These are phyloP conservation scores for Rhynchophorus ferrugineus DNA, from an alignment of 1,140 invertebrate genomes.

Conservation along the genomic window DNA sequence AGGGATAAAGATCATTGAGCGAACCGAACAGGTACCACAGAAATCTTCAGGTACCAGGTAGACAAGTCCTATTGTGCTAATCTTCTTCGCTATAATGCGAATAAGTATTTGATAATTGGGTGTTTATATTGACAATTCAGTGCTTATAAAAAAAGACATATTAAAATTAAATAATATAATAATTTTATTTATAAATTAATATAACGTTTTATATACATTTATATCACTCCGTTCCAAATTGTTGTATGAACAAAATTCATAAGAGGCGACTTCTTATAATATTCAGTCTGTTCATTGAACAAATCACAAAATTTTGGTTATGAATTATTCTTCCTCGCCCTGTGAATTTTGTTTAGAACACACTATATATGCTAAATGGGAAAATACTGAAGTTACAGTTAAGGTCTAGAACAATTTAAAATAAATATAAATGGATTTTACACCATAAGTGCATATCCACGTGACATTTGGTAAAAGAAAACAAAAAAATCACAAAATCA, in stretches of 20 bases:
- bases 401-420: conserved; percentile 17
- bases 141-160: background rate
- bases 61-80: conserved; percentile 13
- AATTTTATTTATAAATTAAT: conserved; percentile 25
- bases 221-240: conserved; percentile 8
- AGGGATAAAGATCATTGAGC: conserved; percentile 23
- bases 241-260: conserved; percentile 13
- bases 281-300: conserved; percentile 26
- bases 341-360: conserved; percentile 20
- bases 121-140: background rate
- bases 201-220: conserved; percentile 18
- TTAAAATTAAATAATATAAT: conserved; percentile 13
- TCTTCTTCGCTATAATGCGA: conserved; percentile 5
- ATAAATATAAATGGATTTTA: conserved; percentile 26
- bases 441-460: conserved; percentile 2
- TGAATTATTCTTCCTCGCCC: conserved; percentile 4
- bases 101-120: background rate
- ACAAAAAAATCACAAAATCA: conserved; percentile 18
- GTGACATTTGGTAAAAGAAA: conserved; percentile 5
- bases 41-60: conserved; percentile 12
- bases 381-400: conserved; percentile 18
- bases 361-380: conserved; percentile 17
- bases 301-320: conserved; percentile 18
- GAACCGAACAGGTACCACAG: conserved; percentile 19
- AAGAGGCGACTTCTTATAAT: conserved; percentile 13